Base-by-base conservation (phyloP, 92 coral and sea anemone genomes). In the Chrysogorgia sp. region DNA sequence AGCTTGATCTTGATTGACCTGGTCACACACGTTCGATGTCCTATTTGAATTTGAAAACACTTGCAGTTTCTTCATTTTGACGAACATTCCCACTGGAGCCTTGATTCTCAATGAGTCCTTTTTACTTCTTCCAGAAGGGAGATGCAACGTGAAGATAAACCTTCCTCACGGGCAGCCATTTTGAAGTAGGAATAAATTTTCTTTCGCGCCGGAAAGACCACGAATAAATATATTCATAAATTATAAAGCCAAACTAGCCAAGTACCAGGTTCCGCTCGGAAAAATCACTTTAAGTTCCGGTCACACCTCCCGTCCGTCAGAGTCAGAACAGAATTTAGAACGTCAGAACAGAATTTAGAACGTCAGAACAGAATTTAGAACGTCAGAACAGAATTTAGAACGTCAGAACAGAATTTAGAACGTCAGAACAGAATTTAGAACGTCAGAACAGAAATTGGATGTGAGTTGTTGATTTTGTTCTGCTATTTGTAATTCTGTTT, bases 101-200 rank as follows among this genome's bases (percentile, higher is more conserved):
- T 34, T 64, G 35, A 23, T 43, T 43, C 37, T 68, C 75, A 7
- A 67, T 45, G 26, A 67, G 75, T 2, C 45, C 55, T 45, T 22
- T n/a, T 67, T 13, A 67, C 75, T 28, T 67, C 75, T 43, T 67
- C 56, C 58, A 40, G 40, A 43, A 67, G 56, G 49, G 75, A 67
- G 34, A 67, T 67, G 57, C 58, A 67, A 14, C 75, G 31, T 19
- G 75, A 67, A 17, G 75, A 67, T 10, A 67, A 67, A 45, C 75
- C 75, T 34, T 67, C 75, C 33, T 67, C 55, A 19, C 75, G 56
- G 13, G 29, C 75, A 40, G 75, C 75, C 75, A 67, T 67, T 35
- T 67, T 67, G 34, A 52, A 52, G 21, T 52, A 17, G 22, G 59
- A 17, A 52, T 17, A 52, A 52, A 52, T 52, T 52, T 52, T 52